Base-by-base conservation (phyloP, 2,888 invertebrate species). In the Drosophila neotestacea region DNA sequence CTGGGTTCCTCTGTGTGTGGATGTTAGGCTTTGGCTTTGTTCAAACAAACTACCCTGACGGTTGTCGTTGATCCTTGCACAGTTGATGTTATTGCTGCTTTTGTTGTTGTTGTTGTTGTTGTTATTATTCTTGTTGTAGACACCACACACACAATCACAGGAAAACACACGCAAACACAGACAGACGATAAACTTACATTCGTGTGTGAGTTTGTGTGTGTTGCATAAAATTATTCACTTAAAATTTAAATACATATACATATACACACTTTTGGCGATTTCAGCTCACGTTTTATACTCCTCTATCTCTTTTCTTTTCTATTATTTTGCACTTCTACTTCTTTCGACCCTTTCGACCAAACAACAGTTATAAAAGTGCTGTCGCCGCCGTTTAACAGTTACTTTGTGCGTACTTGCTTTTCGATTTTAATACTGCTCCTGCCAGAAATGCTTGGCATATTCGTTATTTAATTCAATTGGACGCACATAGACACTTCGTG, bases 1-100 rank as follows among this genome's bases (percentile, higher is more conserved):
- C 44, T 51, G 44, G 42, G 36, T 38, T 46, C 44, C 54, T 38
- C n/a, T 44, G 34, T 84, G 54, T 60, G 65, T 70, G 67, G 71
- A 60, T 79, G 73, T 70, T 70, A 60, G 65, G 70, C 71, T 77
- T 75, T 67, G 68, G 77, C 70, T 79, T 74, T 73, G 76, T 74
- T 74, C 81, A 88, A 86, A 88, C 87, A 89, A 89, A 86, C 90
- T 87, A 85, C 90, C 90, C 90, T 74, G 84, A 77, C 69, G 63
- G 66, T 58, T 69, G 66, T 58, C 69, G 73, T 71, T 72, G 84
- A 85, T 89, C 89, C 89, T 87, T 73, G 63, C 73, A 66, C 61
- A 63, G 68, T 73, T 78, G 60, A 61, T 77, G 61, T 65, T 70
- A 46, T 66, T 69, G 73, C 58, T 64, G 41, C 47, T 48, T 61